Evolutionary conservation across 2,797 vertebrate species (phyloP).

Genomic region (Peromyscus aztecus): DNA sequence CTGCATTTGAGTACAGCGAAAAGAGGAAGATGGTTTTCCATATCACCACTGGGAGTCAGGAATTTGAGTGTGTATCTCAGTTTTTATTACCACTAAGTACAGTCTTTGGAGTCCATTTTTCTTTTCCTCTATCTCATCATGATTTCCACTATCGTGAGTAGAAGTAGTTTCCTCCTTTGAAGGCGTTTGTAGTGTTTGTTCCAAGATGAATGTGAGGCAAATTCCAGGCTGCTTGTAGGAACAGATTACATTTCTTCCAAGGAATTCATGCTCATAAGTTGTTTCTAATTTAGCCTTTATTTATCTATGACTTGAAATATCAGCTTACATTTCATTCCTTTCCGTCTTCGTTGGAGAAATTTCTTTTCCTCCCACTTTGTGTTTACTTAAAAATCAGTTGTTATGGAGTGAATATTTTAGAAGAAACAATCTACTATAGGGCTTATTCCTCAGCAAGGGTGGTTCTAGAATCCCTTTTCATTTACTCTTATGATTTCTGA

Average conservation of each 20-base stretch:
- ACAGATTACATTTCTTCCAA: slow-evolving; percentile 69
- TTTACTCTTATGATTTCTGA: background rate
- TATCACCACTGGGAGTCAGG: slow-evolving; percentile 97
- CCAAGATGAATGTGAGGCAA: slow-evolving; percentile 42
- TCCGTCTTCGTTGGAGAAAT: background rate
- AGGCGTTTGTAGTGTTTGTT: background rate
- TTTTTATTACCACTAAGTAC: slow-evolving; percentile 51
- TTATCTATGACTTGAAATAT: slow-evolving; percentile 49
- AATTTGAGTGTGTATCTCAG: slow-evolving; percentile 94
- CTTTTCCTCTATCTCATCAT: slow-evolving; percentile 59
- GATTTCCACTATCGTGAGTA: slow-evolving; percentile 56
- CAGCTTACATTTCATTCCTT: slow-evolving; percentile 11
- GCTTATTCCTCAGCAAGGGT: slow-evolving; percentile 6
- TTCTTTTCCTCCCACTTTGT: slow-evolving; percentile 30
- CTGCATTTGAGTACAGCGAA: slow-evolving; percentile 96
- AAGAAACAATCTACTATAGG: background rate
- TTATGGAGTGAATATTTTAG: slow-evolving; percentile 57
- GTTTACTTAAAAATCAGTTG: slow-evolving; percentile 60
- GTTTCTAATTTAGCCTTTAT: slow-evolving; percentile 45
- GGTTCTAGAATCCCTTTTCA: slow-evolving; percentile 41
- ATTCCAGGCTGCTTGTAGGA: slow-evolving; percentile 68
- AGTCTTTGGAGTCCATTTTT: slow-evolving; percentile 59
- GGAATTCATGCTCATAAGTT: slow-evolving; percentile 51
- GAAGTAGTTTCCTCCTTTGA: slow-evolving; percentile 53
- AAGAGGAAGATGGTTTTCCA: slow-evolving; percentile 98